phyloP scores from a whole-genome alignment of 2,888 invertebrate species.

The Alloplasta piceator region DNA sequence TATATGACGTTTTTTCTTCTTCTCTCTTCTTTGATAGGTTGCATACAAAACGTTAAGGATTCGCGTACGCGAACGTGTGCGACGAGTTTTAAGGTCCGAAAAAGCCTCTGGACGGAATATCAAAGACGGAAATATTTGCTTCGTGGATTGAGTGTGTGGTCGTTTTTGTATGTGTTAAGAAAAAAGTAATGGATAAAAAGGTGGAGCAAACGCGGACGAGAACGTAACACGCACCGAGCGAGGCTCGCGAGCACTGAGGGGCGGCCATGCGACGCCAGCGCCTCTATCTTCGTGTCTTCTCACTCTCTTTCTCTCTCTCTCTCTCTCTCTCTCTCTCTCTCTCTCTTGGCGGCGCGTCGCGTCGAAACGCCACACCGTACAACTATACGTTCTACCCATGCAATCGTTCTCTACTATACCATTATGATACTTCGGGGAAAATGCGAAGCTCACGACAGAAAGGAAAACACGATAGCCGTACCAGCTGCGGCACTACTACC shows the following conservation, averaged over 20 bases:
- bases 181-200: constrained; percentile 64
- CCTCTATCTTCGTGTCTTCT: constrained; percentile 68
- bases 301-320: background rate
- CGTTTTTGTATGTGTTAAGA: constrained; percentile 12
- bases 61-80: too few relatives aligned
- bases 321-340: background rate
- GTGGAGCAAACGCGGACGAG: constrained; percentile 64
- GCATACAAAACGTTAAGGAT: too few relatives aligned
- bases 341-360: constrained; percentile 18
- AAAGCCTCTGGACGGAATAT: constrained; percentile 67
- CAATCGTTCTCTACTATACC: background rate
- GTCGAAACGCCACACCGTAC: constrained; percentile 56
- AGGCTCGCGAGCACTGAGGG: constrained; percentile 80
- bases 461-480: constrained; percentile 68
- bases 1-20: constrained; percentile 7
- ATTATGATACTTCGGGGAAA: background rate
- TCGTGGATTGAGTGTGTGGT: background rate
- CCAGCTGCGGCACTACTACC: constrained; percentile 56
- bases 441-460: constrained; percentile 1
- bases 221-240: constrained; percentile 80
- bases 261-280: constrained; percentile 79
- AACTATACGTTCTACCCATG: background rate
- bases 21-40: constrained; percentile 1
- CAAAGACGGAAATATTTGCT: constrained; percentile 63
- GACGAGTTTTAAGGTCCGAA: background rate